Base-by-base conservation (phyloP, 2,113 vertebrate genomes). In the Hippopotamus amphibius region DNA sequence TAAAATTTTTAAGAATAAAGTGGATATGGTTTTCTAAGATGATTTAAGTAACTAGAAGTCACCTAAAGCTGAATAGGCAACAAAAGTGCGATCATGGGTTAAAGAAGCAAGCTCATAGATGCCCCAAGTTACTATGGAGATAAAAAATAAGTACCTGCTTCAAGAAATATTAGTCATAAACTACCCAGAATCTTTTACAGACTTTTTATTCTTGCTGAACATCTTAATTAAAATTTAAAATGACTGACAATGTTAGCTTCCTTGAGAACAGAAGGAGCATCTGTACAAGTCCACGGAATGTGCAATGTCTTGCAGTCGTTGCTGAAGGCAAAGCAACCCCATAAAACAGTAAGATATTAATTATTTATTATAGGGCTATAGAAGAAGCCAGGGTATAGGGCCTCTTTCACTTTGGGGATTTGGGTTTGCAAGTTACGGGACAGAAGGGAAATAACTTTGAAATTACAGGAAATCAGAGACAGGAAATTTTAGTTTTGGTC, bases 401-500 rank as follows among this genome's bases (percentile, higher is more conserved):
- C 30, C 84, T 97, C 92, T 80, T 98, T 93, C 41, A 46, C 84
- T 97, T 86, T 97, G 61, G 92, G 92, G 96, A 97, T 97, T 98
- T 96, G 28, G 96, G 16, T 95, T 98, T 98, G n/a, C 65, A 97
- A 97, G 84, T 98, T 97, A 97, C 22, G 97, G 61, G 93, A 95
- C 86, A 97, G 91, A 96, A 97, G 61, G 84, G 89, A 98, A 98
- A 97, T 94, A 97, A 96, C 82, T 98, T 97, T 80, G 59, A 98
- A 98, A 98, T 97, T 88, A 92, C 74, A 98, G 93, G 17, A 98
- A 89, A 97, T 98, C 72, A 88, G 76, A 98, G 92, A 97, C 97
- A 97, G 97, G 88, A 98, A 97, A 96, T 96, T 97, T 98, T 98
- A 89, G 87, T 97, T 98, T 95, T 97, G 76, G 88, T 98, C 93